Evolutionary conservation across 2,888 invertebrate genomes (phyloP), one percentile per base, ranked within the genome.

Genomic region (Hipparchia semele): DNA sequence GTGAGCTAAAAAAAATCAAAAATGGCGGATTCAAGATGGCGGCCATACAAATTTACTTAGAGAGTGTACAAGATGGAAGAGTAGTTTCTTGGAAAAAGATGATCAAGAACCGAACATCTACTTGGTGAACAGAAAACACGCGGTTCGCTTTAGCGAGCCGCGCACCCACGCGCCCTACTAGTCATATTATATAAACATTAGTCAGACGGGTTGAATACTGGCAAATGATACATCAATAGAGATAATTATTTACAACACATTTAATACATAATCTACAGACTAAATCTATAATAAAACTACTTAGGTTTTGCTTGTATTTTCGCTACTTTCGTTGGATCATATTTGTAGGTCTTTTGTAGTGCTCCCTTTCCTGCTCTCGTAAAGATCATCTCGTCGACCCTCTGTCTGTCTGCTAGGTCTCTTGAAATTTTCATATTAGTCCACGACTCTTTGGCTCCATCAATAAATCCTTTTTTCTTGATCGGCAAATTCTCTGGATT

Each of bases 311-410:
- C 94, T 87, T 94, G 88, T 46, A 95, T 82, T 80, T 89, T 88
- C 72, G 91, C 81, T 75, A 93, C 78, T 79, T 96, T 96, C 68
- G 96, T 96, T 1, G 99, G 98, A 88, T 99, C 97, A 86, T 95
- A 96, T 87, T 97, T 96, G 84, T 95, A 99, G 0, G 99, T 99
- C 90, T 98, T 98, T 56, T 96, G 95, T 62, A 99, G 83, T 0
- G 99, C 97, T 0, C 98, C 98, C 84, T 96, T 96, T 10, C 98
- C 99, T 1, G 98, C 98, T 86, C 95, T 95, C 73, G 96, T 95
- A 84, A 99, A 99, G 70, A 96, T 95, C 77, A 97, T 92, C 80
- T 96, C 96, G 86, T 99, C 98, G 77, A 96, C 87, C 75, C 96
- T 92, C 80, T 96, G 95, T 72, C 98, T 94, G 58, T 98, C 97